phyloP scores from a whole-genome alignment of 2,113 vertebrate genomes.

The Engystomops pustulosus region DNA sequence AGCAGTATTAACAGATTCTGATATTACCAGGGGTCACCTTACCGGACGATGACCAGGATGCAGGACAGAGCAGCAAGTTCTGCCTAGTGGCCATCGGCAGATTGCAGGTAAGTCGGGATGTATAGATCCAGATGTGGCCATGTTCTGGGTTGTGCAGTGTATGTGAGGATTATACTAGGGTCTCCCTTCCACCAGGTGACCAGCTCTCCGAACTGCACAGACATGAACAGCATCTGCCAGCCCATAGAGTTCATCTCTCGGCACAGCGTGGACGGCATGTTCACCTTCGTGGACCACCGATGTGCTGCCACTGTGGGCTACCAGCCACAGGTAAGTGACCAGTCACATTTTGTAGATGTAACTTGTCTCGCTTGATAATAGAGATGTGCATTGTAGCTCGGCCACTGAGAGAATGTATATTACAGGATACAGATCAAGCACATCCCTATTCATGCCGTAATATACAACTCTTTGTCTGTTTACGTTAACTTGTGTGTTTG shows the following conservation, averaged over 20 bases:
- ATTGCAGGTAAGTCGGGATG: slow-evolving; percentile 80
- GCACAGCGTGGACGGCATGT: slow-evolving; percentile 88
- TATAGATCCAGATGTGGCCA: not conserved
- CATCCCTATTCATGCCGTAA: not conserved
- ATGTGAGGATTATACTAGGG: too few species aligned
- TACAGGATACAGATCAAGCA: not conserved
- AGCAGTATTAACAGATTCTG: not conserved
- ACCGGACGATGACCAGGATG: slow-evolving; percentile 89
- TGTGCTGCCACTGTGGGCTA: slow-evolving; percentile 89
- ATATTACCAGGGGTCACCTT: slow-evolving; percentile 83
- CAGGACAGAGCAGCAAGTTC: slow-evolving; percentile 90
- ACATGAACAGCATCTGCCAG: slow-evolving; percentile 82
- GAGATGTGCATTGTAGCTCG: too few species aligned
- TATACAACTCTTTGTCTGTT: not conserved
- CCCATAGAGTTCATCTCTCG: slow-evolving; percentile 96
- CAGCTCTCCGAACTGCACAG: slow-evolving; percentile 87
- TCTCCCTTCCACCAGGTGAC: slow-evolving; percentile 78
- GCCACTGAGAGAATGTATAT: not conserved
- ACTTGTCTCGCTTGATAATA: too few species aligned
- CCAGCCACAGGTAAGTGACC: slow-evolving; percentile 87
- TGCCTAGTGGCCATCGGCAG: slow-evolving; percentile 97
- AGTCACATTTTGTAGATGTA: too few species aligned
- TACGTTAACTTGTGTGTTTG: not conserved
- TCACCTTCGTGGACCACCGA: slow-evolving; percentile 96
- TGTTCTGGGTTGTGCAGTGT: too few species aligned